Conservation (phyloP, 2,113 vertebrate species). For the Pogonocichla stellata region DNA sequence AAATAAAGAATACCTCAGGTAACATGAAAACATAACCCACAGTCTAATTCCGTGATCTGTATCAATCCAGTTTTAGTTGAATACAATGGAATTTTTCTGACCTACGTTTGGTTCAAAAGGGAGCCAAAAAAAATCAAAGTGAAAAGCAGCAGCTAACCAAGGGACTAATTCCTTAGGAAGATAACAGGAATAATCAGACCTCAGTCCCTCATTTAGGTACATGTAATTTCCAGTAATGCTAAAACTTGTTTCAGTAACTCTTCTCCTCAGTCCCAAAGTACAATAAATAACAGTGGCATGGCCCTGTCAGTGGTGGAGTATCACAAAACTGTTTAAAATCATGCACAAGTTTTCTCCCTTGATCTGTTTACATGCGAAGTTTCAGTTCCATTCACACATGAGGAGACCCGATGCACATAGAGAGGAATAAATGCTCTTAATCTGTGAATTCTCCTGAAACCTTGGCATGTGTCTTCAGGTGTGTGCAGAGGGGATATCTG, state of each 20-base stretch:
- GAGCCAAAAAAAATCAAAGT: neutral
- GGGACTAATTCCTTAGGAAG: neutral
- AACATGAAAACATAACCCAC: neutral
- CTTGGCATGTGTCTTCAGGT: rapidly evolving
- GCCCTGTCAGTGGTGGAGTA: rapidly evolving
- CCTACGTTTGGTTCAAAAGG: neutral
- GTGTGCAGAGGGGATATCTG: neutral
- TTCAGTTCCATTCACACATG: neutral
- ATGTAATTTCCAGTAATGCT: neutral
- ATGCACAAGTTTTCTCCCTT: rapidly evolving
- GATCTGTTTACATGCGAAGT: neutral
- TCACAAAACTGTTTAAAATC: neutral
- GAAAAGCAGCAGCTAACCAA: conserved; percentile 2
- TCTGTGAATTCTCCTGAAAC: neutral
- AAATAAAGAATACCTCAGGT: conserved; percentile 21
- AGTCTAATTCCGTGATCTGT: neutral
- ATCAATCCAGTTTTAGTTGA: neutral
- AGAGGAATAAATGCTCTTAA: neutral
- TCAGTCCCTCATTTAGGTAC: neutral
- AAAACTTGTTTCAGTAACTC: neutral
- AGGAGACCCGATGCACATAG: rapidly evolving
- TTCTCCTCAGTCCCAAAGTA: neutral
- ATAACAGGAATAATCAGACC: neutral
- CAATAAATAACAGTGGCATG: neutral
- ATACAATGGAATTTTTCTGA: conserved; percentile 3